Percentiles rank a stretch among this genome's conserved stretches.
These are phyloP conservation scores for Zelostemma sp. DNA, from an alignment of 1,140 invertebrate genomes.

Conservation along the genomic window DNA sequence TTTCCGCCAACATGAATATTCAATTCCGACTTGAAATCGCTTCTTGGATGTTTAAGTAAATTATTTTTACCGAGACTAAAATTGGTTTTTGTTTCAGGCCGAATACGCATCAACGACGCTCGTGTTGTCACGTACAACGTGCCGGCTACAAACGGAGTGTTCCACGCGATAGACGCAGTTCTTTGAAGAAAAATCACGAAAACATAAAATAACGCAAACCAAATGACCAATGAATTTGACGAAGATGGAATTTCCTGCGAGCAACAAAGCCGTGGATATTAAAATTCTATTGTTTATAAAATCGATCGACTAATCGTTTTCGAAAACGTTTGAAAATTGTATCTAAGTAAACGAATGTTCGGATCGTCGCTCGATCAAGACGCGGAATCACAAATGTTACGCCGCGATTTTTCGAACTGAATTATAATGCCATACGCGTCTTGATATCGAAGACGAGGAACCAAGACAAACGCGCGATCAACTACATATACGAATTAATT, in stretches of 20 bases:
- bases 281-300: conserved; percentile 15
- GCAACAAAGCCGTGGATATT: background rate
- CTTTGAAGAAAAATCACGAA: conserved; percentile 68
- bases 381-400: conserved; percentile 6
- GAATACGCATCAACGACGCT: conserved; percentile 84
- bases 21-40: no score
- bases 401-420: conserved; percentile 36
- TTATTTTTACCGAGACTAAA: no score
- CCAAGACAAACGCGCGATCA: conserved; percentile 37
- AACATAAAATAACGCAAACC: conserved; percentile 12
- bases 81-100: conserved; percentile 80
- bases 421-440: conserved; percentile 55
- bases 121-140: conserved; percentile 84
- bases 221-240: conserved; percentile 6
- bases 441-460: conserved; percentile 34
- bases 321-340: background rate
- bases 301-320: background rate
- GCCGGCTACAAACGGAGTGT: conserved; percentile 89
- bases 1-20: conserved; percentile 32
- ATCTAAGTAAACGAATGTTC: no score
- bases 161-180: conserved; percentile 85
- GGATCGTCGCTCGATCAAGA: background rate
- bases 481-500: conserved; percentile 49
- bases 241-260: conserved; percentile 13
- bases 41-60: no score